These are phyloP conservation scores for Eristalis intricaria DNA, from an alignment of 2,888 invertebrate species.

Conservation along the genomic window DNA sequence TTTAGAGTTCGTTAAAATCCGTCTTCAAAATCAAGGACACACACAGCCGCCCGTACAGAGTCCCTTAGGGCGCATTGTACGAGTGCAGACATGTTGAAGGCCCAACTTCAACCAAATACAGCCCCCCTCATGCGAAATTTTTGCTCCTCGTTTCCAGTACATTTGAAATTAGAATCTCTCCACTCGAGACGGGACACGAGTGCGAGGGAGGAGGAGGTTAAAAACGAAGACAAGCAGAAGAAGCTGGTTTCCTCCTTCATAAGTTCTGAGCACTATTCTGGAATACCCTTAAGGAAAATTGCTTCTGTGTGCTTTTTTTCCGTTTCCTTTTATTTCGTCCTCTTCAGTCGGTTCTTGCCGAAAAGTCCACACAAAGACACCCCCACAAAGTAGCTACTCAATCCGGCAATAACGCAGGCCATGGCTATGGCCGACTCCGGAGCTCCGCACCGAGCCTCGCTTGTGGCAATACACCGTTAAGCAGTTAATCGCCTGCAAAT, in stretches of 20 bases:
- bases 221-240: background rate
- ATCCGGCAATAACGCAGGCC: conserved; percentile 1
- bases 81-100: conserved; percentile 2
- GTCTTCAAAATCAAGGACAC: conserved; percentile 17
- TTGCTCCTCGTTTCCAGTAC: conserved; percentile 22
- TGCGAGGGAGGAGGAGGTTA: background rate
- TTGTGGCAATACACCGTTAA: conserved; percentile 31
- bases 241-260: background rate
- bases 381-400: background rate
- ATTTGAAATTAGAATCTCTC: conserved; percentile 30
- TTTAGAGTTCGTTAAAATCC: conserved; percentile 28
- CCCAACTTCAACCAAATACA: background rate
- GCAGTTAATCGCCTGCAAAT: conserved; percentile 56
- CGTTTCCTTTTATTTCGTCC: background rate
- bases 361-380: background rate
- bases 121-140: background rate
- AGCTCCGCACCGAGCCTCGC: background rate
- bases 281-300: conserved; percentile 4
- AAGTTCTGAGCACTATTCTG: conserved; percentile 14
- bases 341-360: background rate
- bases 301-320: background rate
- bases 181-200: conserved; percentile 6
- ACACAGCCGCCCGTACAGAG: background rate
- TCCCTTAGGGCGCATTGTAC: conserved; percentile 11
- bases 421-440: background rate